Conservation (phyloP, 2,113 vertebrate genomes). For the Salvelinus alpinus region DNA sequence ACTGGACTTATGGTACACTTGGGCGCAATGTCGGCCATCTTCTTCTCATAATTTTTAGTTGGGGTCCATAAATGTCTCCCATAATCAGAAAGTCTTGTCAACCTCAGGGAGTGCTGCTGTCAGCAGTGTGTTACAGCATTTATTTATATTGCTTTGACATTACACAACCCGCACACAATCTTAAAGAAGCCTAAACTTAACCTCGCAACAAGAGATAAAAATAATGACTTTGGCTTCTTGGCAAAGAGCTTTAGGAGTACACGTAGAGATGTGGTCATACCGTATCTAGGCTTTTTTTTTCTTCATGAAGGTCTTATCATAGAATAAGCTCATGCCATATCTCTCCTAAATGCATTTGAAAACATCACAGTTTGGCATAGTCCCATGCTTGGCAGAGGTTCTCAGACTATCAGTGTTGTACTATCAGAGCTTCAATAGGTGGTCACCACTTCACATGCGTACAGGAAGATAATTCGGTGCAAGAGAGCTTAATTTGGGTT, state of each 20-base stretch:
- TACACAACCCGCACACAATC: conserved; percentile 38
- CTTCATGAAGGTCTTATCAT: conserved; percentile 32
- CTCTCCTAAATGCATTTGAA: conserved; percentile 28
- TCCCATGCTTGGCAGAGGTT: conserved; percentile 34
- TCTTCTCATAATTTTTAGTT: conserved; percentile 32
- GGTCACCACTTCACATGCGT: conserved; percentile 25
- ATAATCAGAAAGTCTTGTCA: conserved; percentile 43
- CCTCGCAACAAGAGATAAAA: conserved; percentile 26
- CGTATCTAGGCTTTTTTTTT: conserved; percentile 18
- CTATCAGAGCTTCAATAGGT: conserved; percentile 32
- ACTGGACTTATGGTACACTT: conserved; percentile 40
- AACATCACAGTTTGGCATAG: conserved; percentile 45
- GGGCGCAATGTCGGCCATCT: conserved; percentile 17
- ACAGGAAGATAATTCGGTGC: conserved; percentile 14
- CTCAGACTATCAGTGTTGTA: conserved; percentile 20
- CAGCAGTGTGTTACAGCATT: conserved; percentile 47
- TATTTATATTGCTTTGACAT: conserved; percentile 35
- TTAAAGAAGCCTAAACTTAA: conserved; percentile 20
- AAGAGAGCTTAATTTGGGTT: conserved; percentile 16
- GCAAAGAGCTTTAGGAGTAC: conserved; percentile 21
- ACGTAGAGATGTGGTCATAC: conserved; percentile 44
- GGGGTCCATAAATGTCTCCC: conserved; percentile 44
- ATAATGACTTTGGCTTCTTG: conserved; percentile 37
- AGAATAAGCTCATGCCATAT: conserved; percentile 39
- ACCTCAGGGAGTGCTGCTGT: conserved; percentile 36